phyloP scores from a whole-genome alignment of 2,113 vertebrate species.

The Tautogolabrus adspersus region DNA sequence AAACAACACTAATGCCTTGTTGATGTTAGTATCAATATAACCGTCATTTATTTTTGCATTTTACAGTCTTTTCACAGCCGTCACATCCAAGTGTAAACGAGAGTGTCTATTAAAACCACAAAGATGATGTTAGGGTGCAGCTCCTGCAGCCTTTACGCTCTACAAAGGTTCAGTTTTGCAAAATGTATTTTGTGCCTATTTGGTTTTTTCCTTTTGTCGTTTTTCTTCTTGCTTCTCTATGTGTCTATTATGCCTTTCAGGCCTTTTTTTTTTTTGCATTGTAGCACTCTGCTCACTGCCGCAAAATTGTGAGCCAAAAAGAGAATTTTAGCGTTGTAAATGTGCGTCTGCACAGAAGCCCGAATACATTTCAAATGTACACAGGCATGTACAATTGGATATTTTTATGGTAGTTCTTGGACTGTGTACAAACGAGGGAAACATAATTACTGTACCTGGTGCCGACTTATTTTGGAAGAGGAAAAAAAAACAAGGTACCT shows the following conservation, averaged over 20 bases:
- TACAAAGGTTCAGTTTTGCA: conserved; percentile 3
- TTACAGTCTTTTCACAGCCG: conserved; percentile 8
- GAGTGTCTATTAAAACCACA: conserved; percentile 5
- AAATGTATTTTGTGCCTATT: conserved; percentile 33
- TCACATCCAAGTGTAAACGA: conserved; percentile 19
- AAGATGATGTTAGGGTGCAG: conserved; percentile 16
- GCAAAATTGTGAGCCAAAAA: conserved; percentile 18
- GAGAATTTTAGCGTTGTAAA: conserved; percentile 28
- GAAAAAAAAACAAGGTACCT: conserved; percentile 1
- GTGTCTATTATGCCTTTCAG: conserved; percentile 36
- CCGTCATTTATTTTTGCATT: neutral
- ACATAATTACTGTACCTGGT: conserved; percentile 40
- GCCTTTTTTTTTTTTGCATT: conserved; percentile 21
- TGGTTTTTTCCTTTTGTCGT: conserved; percentile 19
- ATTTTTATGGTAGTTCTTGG: conserved; percentile 25
- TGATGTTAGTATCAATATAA: conserved; percentile 25
- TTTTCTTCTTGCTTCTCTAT: conserved; percentile 21
- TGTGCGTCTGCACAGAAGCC: conserved; percentile 9
- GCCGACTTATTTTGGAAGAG: conserved; percentile 18
- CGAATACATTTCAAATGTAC: conserved; percentile 28
- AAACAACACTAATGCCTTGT: neutral
- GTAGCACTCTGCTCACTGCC: conserved; percentile 5
- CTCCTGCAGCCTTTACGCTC: neutral
- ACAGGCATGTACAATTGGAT: conserved; percentile 18
- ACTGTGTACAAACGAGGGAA: conserved; percentile 21